Conservation (phyloP, 2,113 vertebrate species). For the Gobius niger region DNA sequence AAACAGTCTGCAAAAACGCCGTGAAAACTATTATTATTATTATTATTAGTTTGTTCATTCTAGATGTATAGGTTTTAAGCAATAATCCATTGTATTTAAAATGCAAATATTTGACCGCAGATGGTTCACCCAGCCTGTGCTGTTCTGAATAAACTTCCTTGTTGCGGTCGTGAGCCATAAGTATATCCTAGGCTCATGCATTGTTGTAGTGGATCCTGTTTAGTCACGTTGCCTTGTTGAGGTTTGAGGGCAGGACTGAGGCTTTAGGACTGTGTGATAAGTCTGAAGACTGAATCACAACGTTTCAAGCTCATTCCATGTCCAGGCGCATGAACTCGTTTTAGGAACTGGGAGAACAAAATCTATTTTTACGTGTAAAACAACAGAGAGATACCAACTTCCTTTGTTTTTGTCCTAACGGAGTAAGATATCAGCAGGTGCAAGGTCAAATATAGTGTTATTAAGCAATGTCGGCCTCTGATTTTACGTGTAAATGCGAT, state of each 20-base stretch:
- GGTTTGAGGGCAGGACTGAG: conserved; percentile 38
- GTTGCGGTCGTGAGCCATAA: conserved; percentile 1
- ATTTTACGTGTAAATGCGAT: no score
- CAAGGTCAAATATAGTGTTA: neutral
- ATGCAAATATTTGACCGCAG: neutral
- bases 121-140: neutral
- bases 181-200: neutral
- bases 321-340: conserved; percentile 58
- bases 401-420: neutral
- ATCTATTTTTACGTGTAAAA: conserved; percentile 7
- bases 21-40: neutral
- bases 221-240: conserved; percentile 30
- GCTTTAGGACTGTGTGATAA: conserved; percentile 79
- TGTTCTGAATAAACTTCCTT: conserved; percentile 16
- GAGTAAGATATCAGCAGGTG: neutral
- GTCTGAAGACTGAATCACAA: conserved; percentile 81
- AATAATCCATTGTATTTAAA: neutral
- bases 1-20: neutral
- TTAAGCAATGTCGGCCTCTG: neutral
- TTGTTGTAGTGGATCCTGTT: conserved; percentile 37
- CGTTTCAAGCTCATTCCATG: conserved; percentile 78
- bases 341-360: conserved; percentile 59
- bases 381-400: conserved; percentile 1
- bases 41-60: neutral
- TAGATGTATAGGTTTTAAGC: neutral